phyloP scores from a whole-genome alignment of 2,888 invertebrate species.

The Hymenopus coronatus region DNA sequence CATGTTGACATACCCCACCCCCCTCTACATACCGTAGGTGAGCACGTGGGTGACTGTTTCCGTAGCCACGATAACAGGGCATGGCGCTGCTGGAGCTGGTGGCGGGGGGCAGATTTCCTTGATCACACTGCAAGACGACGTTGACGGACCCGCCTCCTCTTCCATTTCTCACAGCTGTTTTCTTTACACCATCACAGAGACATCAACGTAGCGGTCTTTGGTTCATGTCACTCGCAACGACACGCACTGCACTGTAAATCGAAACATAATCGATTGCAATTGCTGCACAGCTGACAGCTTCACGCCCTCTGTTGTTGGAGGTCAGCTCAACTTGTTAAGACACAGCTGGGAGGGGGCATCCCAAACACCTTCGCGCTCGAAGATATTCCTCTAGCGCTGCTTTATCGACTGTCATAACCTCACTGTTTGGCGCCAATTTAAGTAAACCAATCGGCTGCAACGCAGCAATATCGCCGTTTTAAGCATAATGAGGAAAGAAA shows the following conservation, averaged over 20 bases:
- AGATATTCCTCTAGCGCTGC: not conserved
- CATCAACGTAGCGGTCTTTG: not conserved
- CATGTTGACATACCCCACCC: not conserved
- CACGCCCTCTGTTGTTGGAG: not conserved
- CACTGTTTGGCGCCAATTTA: too few relatives aligned
- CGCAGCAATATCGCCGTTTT: too few relatives aligned
- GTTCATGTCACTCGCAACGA: not conserved
- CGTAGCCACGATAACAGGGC: conserved; percentile 26
- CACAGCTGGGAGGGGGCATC: not conserved
- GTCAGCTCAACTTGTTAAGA: not conserved
- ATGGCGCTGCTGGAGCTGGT: conserved; percentile 8
- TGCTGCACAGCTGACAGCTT: not conserved
- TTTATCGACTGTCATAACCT: too few relatives aligned
- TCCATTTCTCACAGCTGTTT: not conserved
- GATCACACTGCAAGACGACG: not conserved
- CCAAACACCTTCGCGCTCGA: not conserved
- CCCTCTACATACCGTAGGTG: conserved; percentile 50
- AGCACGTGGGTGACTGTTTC: conserved; percentile 56
- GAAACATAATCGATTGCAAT: not conserved
- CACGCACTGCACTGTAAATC: not conserved
- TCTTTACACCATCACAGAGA: not conserved
- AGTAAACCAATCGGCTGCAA: too few relatives aligned
- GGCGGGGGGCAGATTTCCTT: not conserved
- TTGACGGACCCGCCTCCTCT: not conserved
- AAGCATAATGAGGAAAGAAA: too few relatives aligned